Evolutionary conservation across 2,797 vertebrate species (phyloP).

Genomic region (Onychomys arenicola): DNA sequence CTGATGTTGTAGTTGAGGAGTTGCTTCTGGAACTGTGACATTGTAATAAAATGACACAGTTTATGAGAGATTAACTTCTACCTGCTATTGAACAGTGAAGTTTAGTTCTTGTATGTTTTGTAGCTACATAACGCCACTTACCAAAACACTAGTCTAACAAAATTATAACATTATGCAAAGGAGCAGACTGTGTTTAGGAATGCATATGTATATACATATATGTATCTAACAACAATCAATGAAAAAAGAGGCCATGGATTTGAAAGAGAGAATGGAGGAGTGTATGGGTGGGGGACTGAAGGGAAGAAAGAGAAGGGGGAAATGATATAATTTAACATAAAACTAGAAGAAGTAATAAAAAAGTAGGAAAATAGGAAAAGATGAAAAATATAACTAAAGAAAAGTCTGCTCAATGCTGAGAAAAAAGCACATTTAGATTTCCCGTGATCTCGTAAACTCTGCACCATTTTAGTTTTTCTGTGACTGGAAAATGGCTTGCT

Average conservation of each 20-base stretch:
- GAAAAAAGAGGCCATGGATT: neutral
- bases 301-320: neutral
- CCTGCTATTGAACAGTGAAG: neutral
- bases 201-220: neutral
- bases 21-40: neutral
- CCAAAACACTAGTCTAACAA: neutral
- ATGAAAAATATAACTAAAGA: neutral
- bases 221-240: neutral
- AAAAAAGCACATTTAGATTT: neutral
- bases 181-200: neutral
- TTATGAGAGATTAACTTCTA: neutral
- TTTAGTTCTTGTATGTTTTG: constrained; percentile 15
- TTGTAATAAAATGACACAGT: neutral
- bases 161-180: neutral
- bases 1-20: constrained; percentile 5
- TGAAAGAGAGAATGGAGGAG: neutral
- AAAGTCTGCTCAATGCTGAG: neutral
- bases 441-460: constrained; percentile 8
- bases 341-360: neutral
- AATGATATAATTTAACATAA: neutral
- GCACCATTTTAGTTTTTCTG: neutral
- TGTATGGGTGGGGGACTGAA: neutral
- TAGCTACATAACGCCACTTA: neutral
- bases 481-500: neutral
- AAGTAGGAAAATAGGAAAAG: neutral